These are phyloP conservation scores for Tangara arthus DNA, from an alignment of 2,797 vertebrate genomes.

Conservation along the genomic window DNA sequence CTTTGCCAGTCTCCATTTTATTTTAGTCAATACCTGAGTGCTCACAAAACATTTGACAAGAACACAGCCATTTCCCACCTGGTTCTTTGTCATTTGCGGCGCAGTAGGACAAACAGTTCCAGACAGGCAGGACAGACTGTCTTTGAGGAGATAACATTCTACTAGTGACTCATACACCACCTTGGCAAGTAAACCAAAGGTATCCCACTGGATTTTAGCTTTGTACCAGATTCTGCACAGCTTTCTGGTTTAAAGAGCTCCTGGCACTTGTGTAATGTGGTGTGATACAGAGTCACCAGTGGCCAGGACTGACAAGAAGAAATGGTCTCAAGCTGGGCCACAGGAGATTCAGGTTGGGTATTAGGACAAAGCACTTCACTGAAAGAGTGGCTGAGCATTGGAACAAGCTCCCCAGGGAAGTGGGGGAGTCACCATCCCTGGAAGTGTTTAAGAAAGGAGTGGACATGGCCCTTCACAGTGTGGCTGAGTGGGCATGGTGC, in stretches of 20 bases:
- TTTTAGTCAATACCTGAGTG: neutral
- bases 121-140: neutral
- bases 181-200: neutral
- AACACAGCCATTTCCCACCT: neutral
- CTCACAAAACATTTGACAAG: neutral
- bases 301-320: neutral
- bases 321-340: neutral
- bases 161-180: neutral
- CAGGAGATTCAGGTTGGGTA: neutral
- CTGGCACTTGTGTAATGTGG: no score
- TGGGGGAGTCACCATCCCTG: neutral
- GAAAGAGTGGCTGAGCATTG: neutral
- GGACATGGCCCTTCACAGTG: rapidly evolving
- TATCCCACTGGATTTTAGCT: neutral
- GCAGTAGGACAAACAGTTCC: neutral
- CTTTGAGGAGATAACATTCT: neutral
- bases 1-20: neutral
- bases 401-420: neutral
- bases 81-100: neutral
- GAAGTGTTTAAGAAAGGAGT: neutral
- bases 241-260: neutral
- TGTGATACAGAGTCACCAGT: neutral
- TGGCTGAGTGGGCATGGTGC: rapidly evolving
- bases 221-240: neutral
- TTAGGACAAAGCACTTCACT: neutral